Percentiles rank a stretch among this genome's conserved stretches.
Conservation (phyloP, 1,140 invertebrate genomes). For the Oppia nitens region DNA sequence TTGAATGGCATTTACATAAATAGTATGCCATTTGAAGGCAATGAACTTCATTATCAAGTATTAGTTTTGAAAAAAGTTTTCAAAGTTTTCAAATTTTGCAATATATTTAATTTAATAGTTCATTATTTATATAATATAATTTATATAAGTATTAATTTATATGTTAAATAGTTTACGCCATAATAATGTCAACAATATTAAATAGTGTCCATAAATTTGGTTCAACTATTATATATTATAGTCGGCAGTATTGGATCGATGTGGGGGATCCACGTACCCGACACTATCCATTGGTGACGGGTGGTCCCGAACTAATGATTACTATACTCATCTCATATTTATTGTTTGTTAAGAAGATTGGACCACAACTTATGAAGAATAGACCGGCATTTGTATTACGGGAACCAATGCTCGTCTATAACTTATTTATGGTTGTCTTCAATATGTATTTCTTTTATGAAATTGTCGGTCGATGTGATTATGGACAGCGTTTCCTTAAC, state of each 20-base stretch:
- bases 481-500: constrained; percentile 5
- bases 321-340: constrained; percentile 9
- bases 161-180: no score
- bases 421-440: constrained; percentile 46
- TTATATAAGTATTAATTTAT: no score
- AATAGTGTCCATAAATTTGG: background rate
- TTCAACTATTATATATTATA: background rate
- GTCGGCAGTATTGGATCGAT: constrained; percentile 13
- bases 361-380: constrained; percentile 64
- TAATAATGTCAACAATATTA: background rate
- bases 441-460: constrained; percentile 7
- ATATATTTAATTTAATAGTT: no score
- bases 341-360: constrained; percentile 29
- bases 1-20: no score
- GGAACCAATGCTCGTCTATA: constrained; percentile 61
- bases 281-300: constrained; percentile 7
- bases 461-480: background rate
- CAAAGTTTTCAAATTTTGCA: no score
- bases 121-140: no score
- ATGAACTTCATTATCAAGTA: no score
- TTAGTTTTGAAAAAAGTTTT: no score
- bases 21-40: no score
- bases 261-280: constrained; percentile 9
- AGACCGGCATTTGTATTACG: constrained; percentile 57
- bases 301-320: constrained; percentile 4